Evolutionary conservation across 2,113 vertebrate genomes (phyloP).

Genomic region (Mellivora capensis): DNA sequence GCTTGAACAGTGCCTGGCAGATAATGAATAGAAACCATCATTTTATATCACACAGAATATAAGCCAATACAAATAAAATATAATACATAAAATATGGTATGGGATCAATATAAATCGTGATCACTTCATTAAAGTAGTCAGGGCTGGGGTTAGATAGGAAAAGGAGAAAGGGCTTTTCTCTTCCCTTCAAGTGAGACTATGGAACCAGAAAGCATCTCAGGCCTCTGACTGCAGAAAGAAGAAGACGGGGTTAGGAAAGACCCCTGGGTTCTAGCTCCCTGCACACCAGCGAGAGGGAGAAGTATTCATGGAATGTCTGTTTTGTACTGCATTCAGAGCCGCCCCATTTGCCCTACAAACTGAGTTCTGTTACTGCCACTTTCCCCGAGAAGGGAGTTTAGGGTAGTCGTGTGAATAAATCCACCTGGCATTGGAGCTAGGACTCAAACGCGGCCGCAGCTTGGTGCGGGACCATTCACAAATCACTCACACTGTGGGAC

Average conservation of each 20-base stretch:
- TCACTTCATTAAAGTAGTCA: background rate
- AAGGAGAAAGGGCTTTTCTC: background rate
- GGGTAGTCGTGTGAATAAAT: too few species aligned
- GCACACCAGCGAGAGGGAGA: background rate
- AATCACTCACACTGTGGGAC: background rate
- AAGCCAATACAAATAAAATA: background rate
- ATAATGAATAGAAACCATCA: background rate
- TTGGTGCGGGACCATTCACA: rapidly evolving
- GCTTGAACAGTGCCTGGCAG: background rate
- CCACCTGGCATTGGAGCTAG: background rate
- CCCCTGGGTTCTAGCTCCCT: background rate
- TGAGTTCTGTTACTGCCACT: background rate
- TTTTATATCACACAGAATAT: background rate
- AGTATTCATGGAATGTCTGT: background rate
- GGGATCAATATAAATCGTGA: background rate
- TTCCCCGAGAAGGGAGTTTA: background rate
- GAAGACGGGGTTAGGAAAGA: background rate
- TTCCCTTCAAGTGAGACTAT: background rate
- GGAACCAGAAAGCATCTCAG: background rate
- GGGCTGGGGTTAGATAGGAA: background rate
- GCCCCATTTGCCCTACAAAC: too few species aligned
- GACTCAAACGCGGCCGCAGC: too few species aligned
- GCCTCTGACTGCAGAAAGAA: background rate
- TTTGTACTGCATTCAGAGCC: background rate
- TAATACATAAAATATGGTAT: background rate